Evolutionary conservation across 2,113 vertebrate species (phyloP), one percentile per base, ranked within the genome.

Genomic region (Hemiprocne comata): DNA sequence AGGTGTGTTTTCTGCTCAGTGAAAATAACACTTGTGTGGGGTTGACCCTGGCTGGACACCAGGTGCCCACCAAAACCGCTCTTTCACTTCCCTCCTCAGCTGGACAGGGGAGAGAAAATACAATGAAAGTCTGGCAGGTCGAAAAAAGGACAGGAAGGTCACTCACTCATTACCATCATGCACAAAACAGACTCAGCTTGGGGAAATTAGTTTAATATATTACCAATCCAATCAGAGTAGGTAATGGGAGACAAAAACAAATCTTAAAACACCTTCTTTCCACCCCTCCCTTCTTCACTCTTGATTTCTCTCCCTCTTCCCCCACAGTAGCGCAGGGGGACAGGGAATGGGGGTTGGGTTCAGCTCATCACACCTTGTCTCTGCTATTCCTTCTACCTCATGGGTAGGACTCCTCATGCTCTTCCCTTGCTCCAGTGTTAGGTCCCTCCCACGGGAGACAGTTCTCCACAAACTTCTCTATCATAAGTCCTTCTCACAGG

Each of bases 301-400:
- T 16, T 29, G 16, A 54, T 54, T 54, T 9, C 40, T 40, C 40
- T 40, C 40, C 18, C 6, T 55, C 7, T 19, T 54, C 11, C 33
- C 15, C 0, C 1, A 13, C 2, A 20, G 18, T 0, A 2, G 24
- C 3, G 2, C 24, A 38, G 10, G 11, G 6, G 18, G 3, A 36
- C 0, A 0, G 14, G 5, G 20, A 42, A 20, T 4, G 17, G 2
- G 4, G 2, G 3, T 17, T 67, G 19, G 1, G 3, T 11, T 48
- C 55, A 65, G 17, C 10, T 55, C 33, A n/a, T 51, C 9, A n/a
- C 8, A 24, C 0, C 0, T 11, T 28, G 28, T 14, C 9, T 67
- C 31, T 74, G 19, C 9, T 1, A 0, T 15, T 90, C 23, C 16
- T 54, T 58, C 23, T 13, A 78, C 10, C 18, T 34, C 31, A 53